These are phyloP conservation scores for Aythya baeri DNA, from an alignment of 2,113 vertebrate species.

Conservation along the genomic window DNA sequence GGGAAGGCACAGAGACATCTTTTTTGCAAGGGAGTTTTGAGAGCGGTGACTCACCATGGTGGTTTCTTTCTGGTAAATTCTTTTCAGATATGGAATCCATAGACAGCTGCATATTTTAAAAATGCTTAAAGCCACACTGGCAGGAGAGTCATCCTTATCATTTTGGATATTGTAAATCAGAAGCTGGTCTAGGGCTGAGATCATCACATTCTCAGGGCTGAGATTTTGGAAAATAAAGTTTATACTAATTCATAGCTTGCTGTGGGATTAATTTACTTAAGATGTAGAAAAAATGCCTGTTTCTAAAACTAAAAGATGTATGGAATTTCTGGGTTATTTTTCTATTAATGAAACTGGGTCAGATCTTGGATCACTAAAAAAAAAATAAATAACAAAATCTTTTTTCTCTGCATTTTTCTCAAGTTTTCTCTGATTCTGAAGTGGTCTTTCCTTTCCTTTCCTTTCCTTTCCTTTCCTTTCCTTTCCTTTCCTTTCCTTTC, in stretches of 20 bases:
- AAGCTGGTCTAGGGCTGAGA: slow-evolving; percentile 10
- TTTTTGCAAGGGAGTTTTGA: background rate
- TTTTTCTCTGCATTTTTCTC: background rate
- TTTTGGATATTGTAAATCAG: background rate
- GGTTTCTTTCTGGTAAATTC: background rate
- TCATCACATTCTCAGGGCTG: background rate
- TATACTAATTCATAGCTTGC: background rate
- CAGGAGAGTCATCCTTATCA: background rate
- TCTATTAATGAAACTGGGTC: background rate
- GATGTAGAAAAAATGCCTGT: background rate
- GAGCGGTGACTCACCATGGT: background rate
- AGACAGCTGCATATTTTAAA: background rate
- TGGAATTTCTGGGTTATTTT: background rate
- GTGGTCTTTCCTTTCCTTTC: no score
- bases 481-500: no score
- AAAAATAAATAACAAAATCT: background rate
- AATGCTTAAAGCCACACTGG: background rate
- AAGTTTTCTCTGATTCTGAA: background rate
- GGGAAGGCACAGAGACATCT: background rate
- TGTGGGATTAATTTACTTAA: background rate
- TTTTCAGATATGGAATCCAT: background rate
- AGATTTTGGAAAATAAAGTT: slow-evolving; percentile 13
- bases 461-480: no score
- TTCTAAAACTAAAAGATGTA: background rate
- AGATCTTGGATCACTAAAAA: background rate